Evolutionary conservation across 2,797 vertebrate genomes (phyloP), one percentile per base, ranked within the genome.

Genomic region (Myotis findleyi): DNA sequence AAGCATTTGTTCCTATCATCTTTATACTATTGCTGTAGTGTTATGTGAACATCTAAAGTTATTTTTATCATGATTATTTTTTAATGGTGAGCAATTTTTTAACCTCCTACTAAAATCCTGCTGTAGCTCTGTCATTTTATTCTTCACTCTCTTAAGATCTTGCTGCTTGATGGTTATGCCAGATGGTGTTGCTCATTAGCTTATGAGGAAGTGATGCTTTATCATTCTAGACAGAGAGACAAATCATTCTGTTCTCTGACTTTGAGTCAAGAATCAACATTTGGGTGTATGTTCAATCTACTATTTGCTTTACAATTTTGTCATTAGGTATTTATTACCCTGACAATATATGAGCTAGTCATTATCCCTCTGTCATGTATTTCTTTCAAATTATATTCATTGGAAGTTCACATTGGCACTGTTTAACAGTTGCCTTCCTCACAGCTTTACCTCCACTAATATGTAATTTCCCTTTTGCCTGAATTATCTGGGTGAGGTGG

Each of bases 291-390:
- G 64, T 93, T 97, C 91, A 96, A 89, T 88, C 87, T 98, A 91
- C 95, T 96, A 14, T 97, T 97, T 97, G 91, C 91, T 85, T 97
- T 96, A 75, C 87, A 94, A 27, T 94, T 97, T 92, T 97, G 8
- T 97, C 93, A 89, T 98, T 97, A 97, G 97, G 96, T 97, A 96
- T 98, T 98, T 98, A 97, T 97, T 98, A 93, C 68, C 79, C 96
- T 72, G 75, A 93, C 17, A 57, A 71, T 96, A 93, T 94, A 92
- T 0, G 21, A 96, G 87, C 66, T 95, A 92, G 95, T 90, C 96
- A 81, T 94, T 96, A 91, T 94, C 82, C 94, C 80, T 94, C 97
- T 98, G 96, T 95, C 91, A 92, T 87, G 96, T 93, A 49, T 69
- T 96, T 47, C 66, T 96, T 96, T 89, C 68, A 97, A 95, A 96